A percentile compares a stretch with the other conserved stretches of the same genome.
These are phyloP conservation scores for Eucidaris tribuloides DNA, from an alignment of 35 echinoderm and acorn worm species.

Conservation along the genomic window DNA sequence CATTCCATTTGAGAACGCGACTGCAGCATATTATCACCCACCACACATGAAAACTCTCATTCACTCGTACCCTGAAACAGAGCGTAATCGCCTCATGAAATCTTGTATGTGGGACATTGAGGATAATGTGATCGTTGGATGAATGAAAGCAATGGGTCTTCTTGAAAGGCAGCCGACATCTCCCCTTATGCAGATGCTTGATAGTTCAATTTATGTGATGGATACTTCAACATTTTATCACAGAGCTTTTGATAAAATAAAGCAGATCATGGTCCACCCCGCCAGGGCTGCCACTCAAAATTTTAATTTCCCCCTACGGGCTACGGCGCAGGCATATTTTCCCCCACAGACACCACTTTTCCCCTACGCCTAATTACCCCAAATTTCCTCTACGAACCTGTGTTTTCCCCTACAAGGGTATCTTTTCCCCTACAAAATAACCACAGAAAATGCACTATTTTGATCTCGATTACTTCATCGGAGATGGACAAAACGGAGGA, in stretches of 20 bases:
- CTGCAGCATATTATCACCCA: constrained; percentile 35
- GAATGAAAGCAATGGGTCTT: constrained; percentile 44
- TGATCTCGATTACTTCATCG: no score
- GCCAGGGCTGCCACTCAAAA: no score
- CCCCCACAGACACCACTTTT: no score
- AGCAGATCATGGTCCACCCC: constrained; percentile 34
- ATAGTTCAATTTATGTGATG: constrained; percentile 22
- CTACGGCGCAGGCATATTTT: no score
- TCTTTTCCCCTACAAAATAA: no score
- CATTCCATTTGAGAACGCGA: constrained; percentile 36
- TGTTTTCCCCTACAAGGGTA: no score
- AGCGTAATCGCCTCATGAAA: constrained; percentile 38
- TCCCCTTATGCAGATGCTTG: constrained; percentile 49
- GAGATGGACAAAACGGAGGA: no score
- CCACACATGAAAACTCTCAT: constrained; percentile 23
- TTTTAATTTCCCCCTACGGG: no score
- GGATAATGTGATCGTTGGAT: constrained; percentile 28
- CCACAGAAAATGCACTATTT: no score
- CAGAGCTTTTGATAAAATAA: constrained; percentile 9
- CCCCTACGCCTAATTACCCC: no score
- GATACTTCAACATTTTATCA: constrained; percentile 27
- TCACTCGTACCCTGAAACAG: constrained; percentile 4
- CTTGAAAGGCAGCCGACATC: constrained; percentile 45
- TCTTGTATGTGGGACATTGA: constrained; percentile 28
- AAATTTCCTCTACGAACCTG: no score